Evolutionary conservation across 2,888 invertebrate genomes (phyloP), one percentile per base, ranked within the genome.

Genomic region (Phengaris arion): DNA sequence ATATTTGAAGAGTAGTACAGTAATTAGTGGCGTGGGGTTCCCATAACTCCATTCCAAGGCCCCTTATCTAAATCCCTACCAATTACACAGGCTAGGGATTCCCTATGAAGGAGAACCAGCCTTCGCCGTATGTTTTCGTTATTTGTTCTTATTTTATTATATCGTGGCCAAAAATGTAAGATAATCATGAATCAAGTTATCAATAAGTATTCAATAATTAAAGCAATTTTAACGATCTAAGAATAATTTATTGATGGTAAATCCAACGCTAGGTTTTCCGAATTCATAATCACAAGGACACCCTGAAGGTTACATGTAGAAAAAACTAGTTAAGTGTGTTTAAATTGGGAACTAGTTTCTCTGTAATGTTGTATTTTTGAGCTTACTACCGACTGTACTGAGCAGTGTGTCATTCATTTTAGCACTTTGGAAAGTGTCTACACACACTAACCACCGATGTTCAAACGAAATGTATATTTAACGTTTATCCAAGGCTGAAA

Each of bases 221-320:
- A 64, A 64, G 45, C 64, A 6, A 64, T 35, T 64, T 35, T 12
- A 64, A 64, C 64, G 64, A 64, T 64, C 0, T 45, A 10, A 7
- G 54, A 72, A 48, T 55, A 13, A 64, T 74, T 64, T 22, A 74
- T 35, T 51, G n/a, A 13, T 15, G 69, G 69, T 69, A 70, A 75
- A 69, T 55, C 15, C n/a, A 12, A 54, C 13, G 55, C 46, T 69
- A 54, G 54, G 22, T 70, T 55, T 74, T 57, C 69, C 68, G 69
- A 75, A 75, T 75, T 12, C 54, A 75, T 55, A 75, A 68, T 75
- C 69, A 57, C 69, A 75, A 75, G 75, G 75, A 75, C 75, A 69
- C 46, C 12, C 12, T 75, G 75, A 75, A 75, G 75, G 75, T 75
- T 69, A 69, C 22, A 68, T 54, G 48, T 15, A 55, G 45, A 12